Conservation (phyloP, 2,797 vertebrate species). For the Siniperca undulata region DNA sequence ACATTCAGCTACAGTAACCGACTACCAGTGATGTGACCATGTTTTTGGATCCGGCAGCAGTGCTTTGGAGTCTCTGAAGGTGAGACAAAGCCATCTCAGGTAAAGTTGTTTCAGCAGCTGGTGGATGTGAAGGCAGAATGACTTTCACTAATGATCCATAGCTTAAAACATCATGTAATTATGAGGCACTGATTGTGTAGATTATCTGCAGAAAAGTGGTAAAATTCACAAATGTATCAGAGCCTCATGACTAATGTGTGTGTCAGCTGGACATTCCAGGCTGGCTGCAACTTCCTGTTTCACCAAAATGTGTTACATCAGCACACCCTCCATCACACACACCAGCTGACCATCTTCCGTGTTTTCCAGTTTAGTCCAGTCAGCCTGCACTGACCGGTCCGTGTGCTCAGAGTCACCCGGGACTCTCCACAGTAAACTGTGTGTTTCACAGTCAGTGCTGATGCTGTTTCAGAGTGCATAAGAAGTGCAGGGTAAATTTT, state of each 20-base stretch:
- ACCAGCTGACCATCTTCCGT: not conserved
- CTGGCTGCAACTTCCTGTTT: not conserved
- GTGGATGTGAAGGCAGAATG: not conserved
- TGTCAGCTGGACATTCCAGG: not conserved
- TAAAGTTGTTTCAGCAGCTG: not conserved
- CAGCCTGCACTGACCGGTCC: not conserved
- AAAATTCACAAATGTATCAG: not conserved
- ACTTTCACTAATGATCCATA: no score
- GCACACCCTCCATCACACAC: not conserved
- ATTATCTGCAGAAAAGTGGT: not conserved
- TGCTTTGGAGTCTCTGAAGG: not conserved
- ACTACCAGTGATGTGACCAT: not conserved
- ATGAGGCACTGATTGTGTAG: not conserved
- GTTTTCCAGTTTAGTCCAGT: not conserved
- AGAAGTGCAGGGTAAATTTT: not conserved
- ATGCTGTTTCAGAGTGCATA: no score
- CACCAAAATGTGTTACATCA: not conserved
- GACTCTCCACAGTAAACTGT: not conserved
- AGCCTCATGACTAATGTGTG: not conserved
- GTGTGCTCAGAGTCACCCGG: not conserved
- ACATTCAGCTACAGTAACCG: not conserved
- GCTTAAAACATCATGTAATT: not conserved
- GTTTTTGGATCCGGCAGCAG: not conserved
- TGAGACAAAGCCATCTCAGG: not conserved
- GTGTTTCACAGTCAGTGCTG: no score